Base-by-base conservation (phyloP, 2,888 invertebrate genomes). In the Archips xylosteana region DNA sequence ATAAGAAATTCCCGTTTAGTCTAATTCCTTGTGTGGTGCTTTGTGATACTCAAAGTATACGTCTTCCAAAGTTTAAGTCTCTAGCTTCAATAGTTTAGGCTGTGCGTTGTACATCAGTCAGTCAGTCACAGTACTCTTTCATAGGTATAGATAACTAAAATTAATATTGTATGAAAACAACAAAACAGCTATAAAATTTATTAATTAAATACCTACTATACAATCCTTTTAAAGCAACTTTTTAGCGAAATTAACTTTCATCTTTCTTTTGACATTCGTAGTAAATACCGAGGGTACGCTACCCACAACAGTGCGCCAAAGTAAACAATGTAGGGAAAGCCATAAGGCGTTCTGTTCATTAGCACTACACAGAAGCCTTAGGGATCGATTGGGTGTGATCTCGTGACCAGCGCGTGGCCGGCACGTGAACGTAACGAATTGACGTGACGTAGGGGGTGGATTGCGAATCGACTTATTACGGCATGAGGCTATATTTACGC, bases 351-450 rank as follows among this genome's bases (percentile, higher is more conserved):
- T 51, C 66, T 66, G 45, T 39, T 61, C 51, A 42, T 68, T 34
- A 47, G n/a, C 36, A n/a, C 51, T 12, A 23, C 67, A 67, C 9
- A 36, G 68, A 68, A 63, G 63, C 57, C 57, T 12, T 57, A 34
- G 67, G 67, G 73, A 64, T 63, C 59, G 51, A 68, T 64, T 59
- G 73, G 60, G 68, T 63, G 72, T 49, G 59, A 12, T 63, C 74
- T 62, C 75, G 63, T 71, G 75, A 47, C 42, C 60, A 70, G 66
- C 80, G 80, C 80, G 80, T 79, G 78, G 63, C 70, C 61, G 66
- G 70, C 81, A 77, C 81, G 81, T 71, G 74, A 47, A 13, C 42
- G 59, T 34, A 51, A 59, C 72, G 72, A 57, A 36, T 67, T 23
- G 23, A n/a, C 62, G 42, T 73, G 68, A 64, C 63, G 73, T 69